phyloP scores from a whole-genome alignment of 2,113 vertebrate species.

The Ciconia boyciana region DNA sequence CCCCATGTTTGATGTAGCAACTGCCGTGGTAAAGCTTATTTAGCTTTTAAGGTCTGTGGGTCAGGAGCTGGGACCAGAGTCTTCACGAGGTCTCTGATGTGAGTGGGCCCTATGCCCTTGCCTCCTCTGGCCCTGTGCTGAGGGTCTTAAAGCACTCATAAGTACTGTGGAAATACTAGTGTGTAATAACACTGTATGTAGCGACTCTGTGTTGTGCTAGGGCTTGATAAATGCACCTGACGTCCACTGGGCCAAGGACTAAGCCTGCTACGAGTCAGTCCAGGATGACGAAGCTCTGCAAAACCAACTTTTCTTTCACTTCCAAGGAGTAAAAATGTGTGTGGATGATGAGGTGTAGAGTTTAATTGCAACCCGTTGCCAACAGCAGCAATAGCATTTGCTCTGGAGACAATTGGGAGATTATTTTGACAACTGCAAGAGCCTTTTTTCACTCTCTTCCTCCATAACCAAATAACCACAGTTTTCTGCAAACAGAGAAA shows the following conservation, averaged over 20 bases:
- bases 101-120: not conserved
- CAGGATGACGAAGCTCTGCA: not conserved
- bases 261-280: not conserved
- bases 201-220: not conserved
- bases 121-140: not conserved
- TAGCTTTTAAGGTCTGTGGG: not conserved
- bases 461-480: not conserved
- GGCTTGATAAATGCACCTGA: not conserved
- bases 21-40: not conserved
- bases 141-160: not conserved
- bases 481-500: not conserved
- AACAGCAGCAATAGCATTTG: not conserved
- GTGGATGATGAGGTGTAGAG: not conserved
- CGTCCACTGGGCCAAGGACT: not conserved
- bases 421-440: not conserved
- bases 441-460: not conserved
- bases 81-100: not conserved
- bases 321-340: not conserved
- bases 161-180: not conserved
- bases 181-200: not conserved
- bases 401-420: not conserved
- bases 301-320: not conserved
- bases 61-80: not conserved
- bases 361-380: not conserved
- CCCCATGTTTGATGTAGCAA: not conserved